Evolutionary conservation across 2,797 vertebrate genomes (phyloP).

Genomic region (Glyptemys insculpta): DNA sequence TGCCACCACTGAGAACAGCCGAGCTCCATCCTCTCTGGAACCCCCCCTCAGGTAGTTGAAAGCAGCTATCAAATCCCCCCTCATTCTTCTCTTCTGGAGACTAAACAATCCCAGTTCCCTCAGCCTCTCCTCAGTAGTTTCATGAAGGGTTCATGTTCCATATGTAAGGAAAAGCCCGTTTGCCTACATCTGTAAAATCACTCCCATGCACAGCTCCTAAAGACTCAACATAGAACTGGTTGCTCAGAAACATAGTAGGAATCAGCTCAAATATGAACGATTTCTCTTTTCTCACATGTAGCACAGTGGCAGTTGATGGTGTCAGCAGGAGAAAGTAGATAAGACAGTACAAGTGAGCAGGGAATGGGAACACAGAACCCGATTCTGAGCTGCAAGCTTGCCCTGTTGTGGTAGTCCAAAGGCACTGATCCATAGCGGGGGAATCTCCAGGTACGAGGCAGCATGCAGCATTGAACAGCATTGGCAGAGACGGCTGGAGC

Average conservation of each 20-base stretch:
- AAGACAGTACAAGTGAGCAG: neutral
- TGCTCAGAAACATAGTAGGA: conserved; percentile 48
- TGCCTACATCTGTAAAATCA: neutral
- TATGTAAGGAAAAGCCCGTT: neutral
- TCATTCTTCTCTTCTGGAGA: too few species aligned
- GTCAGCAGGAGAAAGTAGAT: neutral
- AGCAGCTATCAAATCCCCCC: too few species aligned
- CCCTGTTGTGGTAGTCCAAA: neutral
- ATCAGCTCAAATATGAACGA: conserved; percentile 17
- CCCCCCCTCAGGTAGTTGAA: too few species aligned
- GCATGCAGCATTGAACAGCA: neutral
- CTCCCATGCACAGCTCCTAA: neutral
- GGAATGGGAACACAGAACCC: neutral
- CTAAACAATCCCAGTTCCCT: too few species aligned
- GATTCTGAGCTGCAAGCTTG: conserved; percentile 15
- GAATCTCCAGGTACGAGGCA: neutral
- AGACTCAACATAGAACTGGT: neutral
- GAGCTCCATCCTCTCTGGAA: too few species aligned
- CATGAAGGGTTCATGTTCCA: neutral
- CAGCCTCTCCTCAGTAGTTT: too few species aligned
- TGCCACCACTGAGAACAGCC: too few species aligned
- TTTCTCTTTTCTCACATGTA: neutral
- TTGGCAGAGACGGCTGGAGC: neutral
- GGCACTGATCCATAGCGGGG: neutral
- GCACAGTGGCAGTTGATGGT: neutral